Evolutionary conservation across 2,797 vertebrate species (phyloP).

Genomic region (Syngnathus acus): DNA sequence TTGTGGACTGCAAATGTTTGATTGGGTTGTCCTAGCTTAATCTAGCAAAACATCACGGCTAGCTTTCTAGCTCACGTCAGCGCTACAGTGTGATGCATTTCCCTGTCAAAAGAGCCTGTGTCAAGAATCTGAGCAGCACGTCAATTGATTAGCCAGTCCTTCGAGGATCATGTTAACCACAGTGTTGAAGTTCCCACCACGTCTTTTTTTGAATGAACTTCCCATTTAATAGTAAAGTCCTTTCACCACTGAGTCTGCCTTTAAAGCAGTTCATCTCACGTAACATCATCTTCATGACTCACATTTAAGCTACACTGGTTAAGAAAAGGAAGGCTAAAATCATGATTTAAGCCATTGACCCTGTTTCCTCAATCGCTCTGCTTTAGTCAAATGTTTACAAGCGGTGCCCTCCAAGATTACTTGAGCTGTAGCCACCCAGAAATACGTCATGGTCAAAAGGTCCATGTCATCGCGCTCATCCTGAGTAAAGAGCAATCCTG

Average conservation of each 20-base stretch:
- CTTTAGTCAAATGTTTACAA: not conserved
- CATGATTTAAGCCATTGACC: not conserved
- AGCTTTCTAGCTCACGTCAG: not conserved
- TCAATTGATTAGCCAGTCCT: not conserved
- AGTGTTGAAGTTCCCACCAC: not conserved
- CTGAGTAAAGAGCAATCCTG: constrained; percentile 27
- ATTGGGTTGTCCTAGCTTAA: not conserved
- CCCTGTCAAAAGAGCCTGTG: not conserved
- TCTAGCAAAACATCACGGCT: not conserved
- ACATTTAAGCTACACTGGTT: not conserved
- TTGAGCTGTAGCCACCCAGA: not conserved
- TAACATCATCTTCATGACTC: not conserved
- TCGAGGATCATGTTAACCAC: not conserved
- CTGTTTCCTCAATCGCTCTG: not conserved
- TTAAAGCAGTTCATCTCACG: not conserved
- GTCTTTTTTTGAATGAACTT: not conserved
- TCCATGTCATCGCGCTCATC: constrained; percentile 13
- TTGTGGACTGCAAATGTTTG: not conserved
- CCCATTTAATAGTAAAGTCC: not conserved
- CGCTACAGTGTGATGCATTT: not conserved
- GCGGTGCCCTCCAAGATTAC: not conserved
- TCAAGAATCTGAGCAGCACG: not conserved
- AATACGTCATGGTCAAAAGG: not conserved
- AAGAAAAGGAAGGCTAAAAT: not conserved
- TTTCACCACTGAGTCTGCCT: not conserved